Evolutionary conservation across 2,113 vertebrate genomes (phyloP).

Genomic region (Phylloscopus whistleri): DNA sequence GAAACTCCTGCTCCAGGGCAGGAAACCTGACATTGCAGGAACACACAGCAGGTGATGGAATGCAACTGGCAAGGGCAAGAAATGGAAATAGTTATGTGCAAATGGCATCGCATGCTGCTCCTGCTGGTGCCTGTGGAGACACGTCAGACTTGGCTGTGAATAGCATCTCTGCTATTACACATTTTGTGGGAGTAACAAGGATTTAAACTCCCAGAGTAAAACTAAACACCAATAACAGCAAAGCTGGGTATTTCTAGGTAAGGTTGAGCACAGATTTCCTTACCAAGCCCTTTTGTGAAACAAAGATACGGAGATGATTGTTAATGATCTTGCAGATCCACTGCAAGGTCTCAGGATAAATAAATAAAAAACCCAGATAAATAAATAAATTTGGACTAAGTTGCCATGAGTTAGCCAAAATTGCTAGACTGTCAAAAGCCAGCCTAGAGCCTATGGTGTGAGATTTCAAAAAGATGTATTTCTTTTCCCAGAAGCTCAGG

Average conservation of each 20-base stretch:
- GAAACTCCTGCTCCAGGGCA: background rate
- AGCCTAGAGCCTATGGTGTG: background rate
- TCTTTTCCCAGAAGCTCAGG: background rate
- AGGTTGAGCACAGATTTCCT: background rate
- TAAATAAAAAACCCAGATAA: background rate
- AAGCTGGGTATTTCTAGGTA: background rate
- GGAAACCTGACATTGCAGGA: background rate
- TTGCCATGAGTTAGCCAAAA: background rate
- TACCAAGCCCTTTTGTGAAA: background rate
- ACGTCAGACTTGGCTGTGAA: background rate
- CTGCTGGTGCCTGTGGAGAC: background rate
- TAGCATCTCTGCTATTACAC: background rate
- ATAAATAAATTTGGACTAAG: background rate
- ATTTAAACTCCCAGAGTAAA: background rate
- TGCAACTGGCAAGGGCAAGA: background rate
- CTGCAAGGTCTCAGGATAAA: background rate
- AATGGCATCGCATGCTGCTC: rapidly evolving
- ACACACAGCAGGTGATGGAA: background rate
- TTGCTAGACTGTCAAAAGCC: background rate
- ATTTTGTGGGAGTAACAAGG: background rate
- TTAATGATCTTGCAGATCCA: background rate
- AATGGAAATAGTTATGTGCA: background rate
- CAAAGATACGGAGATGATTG: background rate
- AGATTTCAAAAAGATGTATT: background rate
- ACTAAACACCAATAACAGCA: background rate